Base-by-base conservation (phyloP, 2,888 invertebrate species). In the Melolontha melolontha region DNA sequence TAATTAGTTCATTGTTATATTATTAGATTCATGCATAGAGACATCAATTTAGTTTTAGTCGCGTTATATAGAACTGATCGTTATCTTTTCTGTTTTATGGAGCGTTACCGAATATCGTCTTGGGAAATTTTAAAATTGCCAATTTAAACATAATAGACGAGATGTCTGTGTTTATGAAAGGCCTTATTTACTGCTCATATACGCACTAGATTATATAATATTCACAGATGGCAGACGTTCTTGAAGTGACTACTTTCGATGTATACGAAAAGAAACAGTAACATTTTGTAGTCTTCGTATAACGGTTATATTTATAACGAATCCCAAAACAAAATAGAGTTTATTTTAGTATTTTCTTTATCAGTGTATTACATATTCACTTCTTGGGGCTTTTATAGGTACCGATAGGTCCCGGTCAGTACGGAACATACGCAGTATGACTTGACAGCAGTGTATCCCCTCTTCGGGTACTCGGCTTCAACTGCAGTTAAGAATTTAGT, bases 41-140 rank as follows among this genome's bases (percentile, higher is more conserved):
- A 47, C 17, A 16, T 5, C 47, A 47, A 5, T 16, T 54, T 54
- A 8, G 2, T 17, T 54, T 54, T 10, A 54, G 40, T 29, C 29
- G 29, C 6, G 16, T 39, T 40, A 40, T 11, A 54, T 54, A 40
- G 29, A 39, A 11, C 10, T 27, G 7, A 51, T 51, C 17, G 40
- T 54, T 40, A 54, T 54, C 39, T 40, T 16, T n/a, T 10, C 10
- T 40, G 39, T 40, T 54, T 54, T 40, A 54, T 54, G 16, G 40
- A 54, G 54, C 14, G 54, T 54, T 40, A 40, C 39, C 40, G 17
- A 54, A 54, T 17, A 51, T 17, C 51, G 14, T 39, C 14, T 14
- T 7, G 54, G 40, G 17, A 54, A 40, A 54, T 10, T 54, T 40
- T 54, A 10, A 54, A 54, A 54, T 40, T 40, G 40, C 39, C 40